Evolutionary conservation across 2,888 invertebrate species (phyloP).

Genomic region (Bugulina stolonifera): DNA sequence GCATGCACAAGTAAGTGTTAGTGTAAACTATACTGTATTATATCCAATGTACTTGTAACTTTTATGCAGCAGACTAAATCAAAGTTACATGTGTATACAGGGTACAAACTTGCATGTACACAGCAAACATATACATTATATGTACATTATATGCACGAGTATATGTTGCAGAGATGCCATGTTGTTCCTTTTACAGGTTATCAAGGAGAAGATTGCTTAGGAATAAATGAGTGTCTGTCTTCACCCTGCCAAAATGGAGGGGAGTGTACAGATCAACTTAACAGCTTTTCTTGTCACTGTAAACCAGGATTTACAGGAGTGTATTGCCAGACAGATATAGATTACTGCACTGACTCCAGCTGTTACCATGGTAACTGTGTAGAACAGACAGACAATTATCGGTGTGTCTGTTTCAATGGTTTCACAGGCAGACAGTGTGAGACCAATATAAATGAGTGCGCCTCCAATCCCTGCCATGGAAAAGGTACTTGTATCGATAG

Average conservation of each 20-base stretch:
- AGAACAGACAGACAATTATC: neutral
- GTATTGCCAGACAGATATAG: neutral
- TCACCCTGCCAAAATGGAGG: neutral
- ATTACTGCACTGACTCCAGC: neutral
- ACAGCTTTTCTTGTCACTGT: neutral
- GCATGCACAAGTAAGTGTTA: too few relatives aligned
- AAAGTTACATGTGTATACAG: too few relatives aligned
- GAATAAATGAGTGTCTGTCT: slow-evolving; percentile 1
- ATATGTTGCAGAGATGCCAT: too few relatives aligned
- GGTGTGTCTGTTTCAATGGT: neutral
- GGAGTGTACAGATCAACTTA: neutral
- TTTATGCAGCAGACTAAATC: too few relatives aligned
- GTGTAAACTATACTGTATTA: too few relatives aligned
- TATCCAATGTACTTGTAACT: too few relatives aligned
- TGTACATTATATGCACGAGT: too few relatives aligned
- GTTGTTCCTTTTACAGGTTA: slow-evolving; percentile 8
- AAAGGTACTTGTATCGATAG: neutral
- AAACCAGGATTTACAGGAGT: neutral
- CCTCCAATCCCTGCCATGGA: neutral
- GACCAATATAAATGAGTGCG: slow-evolving; percentile 4
- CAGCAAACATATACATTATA: too few relatives aligned
- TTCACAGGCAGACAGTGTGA: neutral
- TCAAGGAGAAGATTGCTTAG: neutral
- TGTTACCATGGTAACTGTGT: slow-evolving; percentile 11
- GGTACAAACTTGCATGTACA: too few relatives aligned